Evolutionary conservation across 2,888 invertebrate species (phyloP).

Genomic region (Phyllotreta striolata): DNA sequence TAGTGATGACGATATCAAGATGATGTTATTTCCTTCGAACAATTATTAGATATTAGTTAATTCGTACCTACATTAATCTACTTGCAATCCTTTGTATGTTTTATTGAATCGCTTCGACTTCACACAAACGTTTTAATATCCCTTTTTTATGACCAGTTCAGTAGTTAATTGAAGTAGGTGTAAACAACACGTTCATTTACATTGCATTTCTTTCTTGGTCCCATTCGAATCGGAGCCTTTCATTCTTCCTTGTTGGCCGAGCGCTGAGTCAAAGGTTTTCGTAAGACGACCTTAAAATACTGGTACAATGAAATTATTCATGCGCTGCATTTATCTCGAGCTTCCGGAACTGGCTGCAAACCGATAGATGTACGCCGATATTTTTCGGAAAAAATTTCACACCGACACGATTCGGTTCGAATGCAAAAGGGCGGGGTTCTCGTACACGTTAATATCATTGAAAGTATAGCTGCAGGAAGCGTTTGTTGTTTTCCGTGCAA

Average conservation of each 20-base stretch:
- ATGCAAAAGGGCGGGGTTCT: conserved; percentile 6
- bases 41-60: too few relatives aligned
- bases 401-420: conserved; percentile 17
- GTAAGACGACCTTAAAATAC: conserved; percentile 28
- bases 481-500: neutral
- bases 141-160: too few relatives aligned
- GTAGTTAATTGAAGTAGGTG: conserved; percentile 8
- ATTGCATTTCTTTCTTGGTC: conserved; percentile 6
- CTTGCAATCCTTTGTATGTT: too few relatives aligned
- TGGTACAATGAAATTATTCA: conserved; percentile 24
- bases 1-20: conserved; percentile 4
- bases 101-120: too few relatives aligned
- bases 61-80: too few relatives aligned
- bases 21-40: neutral
- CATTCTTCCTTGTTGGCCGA: conserved; percentile 26
- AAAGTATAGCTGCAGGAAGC: conserved; percentile 14
- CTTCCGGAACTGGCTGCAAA: conserved; percentile 20
- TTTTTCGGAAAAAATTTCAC: conserved; percentile 24
- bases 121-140: too few relatives aligned
- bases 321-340: conserved; percentile 11
- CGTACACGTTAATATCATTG: conserved; percentile 6
- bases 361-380: conserved; percentile 13
- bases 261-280: conserved; percentile 12
- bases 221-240: conserved; percentile 1
- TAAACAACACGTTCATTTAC: conserved; percentile 11